Conservation (phyloP, 2,888 invertebrate genomes). For the Craniophora ligustri region DNA sequence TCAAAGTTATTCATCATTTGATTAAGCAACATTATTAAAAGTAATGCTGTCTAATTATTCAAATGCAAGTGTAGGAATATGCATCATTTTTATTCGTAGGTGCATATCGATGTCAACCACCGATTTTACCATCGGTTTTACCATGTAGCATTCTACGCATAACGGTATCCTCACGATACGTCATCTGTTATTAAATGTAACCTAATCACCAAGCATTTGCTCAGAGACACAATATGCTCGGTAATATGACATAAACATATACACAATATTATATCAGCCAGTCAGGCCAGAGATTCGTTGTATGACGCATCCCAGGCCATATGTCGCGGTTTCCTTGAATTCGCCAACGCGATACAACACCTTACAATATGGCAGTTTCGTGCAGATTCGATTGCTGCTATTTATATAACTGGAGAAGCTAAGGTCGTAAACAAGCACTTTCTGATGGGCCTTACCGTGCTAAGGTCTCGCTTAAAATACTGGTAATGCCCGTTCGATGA, state of each 20-base stretch:
- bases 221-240: constrained; percentile 11
- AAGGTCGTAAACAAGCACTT: constrained; percentile 2
- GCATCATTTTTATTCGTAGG: too few relatives aligned
- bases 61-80: too few relatives aligned
- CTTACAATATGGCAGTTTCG: constrained; percentile 48
- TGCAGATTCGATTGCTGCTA: constrained; percentile 41
- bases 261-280: constrained; percentile 32
- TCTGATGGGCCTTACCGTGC: background rate
- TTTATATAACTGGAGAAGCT: constrained; percentile 18
- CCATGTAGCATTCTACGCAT: constrained; percentile 12
- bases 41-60: too few relatives aligned
- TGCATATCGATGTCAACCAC: too few relatives aligned
- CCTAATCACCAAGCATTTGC: constrained; percentile 36
- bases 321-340: constrained; percentile 85
- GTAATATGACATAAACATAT: constrained; percentile 5
- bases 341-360: constrained; percentile 69
- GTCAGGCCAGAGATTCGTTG: constrained; percentile 36
- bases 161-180: constrained; percentile 12
- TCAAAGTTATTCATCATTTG: too few relatives aligned
- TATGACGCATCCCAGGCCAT: constrained; percentile 81
- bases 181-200: constrained; percentile 13
- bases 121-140: too few relatives aligned
- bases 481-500: background rate
- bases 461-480: background rate
- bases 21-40: too few relatives aligned